Conservation (phyloP, 2,888 invertebrate genomes). For the Trisateles emortualis region DNA sequence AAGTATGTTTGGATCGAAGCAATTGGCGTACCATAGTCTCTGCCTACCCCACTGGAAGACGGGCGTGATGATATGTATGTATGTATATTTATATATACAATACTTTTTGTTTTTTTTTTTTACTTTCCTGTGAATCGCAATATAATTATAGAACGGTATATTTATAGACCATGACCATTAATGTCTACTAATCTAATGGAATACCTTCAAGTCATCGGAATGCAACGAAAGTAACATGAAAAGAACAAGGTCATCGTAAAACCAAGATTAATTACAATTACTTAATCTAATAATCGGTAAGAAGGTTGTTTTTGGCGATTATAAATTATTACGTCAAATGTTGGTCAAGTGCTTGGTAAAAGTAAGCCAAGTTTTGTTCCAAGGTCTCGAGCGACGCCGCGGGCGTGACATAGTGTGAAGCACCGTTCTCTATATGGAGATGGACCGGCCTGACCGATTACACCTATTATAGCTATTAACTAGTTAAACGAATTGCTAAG, state of each 20-base stretch:
- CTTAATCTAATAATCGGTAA: constrained; percentile 43
- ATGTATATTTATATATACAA: too few relatives aligned
- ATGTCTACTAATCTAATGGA: background rate
- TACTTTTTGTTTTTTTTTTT: too few relatives aligned
- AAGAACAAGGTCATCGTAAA: constrained; percentile 24
- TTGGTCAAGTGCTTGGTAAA: constrained; percentile 46
- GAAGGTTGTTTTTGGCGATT: constrained; percentile 46
- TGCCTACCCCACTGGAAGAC: too few relatives aligned
- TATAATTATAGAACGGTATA: too few relatives aligned
- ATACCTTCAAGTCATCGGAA: background rate
- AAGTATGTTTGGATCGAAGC: too few relatives aligned
- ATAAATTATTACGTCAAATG: constrained; percentile 40
- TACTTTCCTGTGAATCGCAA: too few relatives aligned
- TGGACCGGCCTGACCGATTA: constrained; percentile 42
- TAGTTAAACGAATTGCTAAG: constrained; percentile 61
- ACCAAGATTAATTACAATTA: constrained; percentile 33
- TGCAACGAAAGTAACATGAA: constrained; percentile 17
- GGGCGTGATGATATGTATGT: too few relatives aligned
- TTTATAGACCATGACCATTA: background rate
- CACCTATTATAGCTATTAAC: constrained; percentile 59
- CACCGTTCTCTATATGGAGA: constrained; percentile 52
- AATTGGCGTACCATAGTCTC: too few relatives aligned
- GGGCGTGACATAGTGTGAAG: constrained; percentile 16
- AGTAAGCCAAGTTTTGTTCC: constrained; percentile 45
- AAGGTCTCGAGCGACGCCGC: constrained; percentile 41